phyloP scores from a whole-genome alignment of 2,113 vertebrate species.

The Cryptomyrus ogoouensis region DNA sequence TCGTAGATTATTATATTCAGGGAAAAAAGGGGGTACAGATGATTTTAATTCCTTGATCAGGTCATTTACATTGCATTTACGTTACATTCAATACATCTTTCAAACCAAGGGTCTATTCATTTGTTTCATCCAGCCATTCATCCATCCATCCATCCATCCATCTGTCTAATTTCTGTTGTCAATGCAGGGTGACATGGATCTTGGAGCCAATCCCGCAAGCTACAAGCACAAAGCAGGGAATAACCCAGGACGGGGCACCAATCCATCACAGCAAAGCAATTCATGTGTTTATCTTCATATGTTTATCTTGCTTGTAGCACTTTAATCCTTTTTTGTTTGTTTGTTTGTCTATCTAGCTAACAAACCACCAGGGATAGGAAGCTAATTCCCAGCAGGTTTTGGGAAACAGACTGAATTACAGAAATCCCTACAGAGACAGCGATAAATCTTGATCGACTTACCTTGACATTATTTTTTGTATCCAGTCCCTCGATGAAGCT shows the following conservation, averaged over 20 bases:
- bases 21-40: not conserved
- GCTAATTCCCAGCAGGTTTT: not conserved
- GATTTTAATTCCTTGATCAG: not conserved
- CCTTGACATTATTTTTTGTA: conserved; percentile 93
- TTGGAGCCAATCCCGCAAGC: not conserved
- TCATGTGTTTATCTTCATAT: not conserved
- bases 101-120: not conserved
- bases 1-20: not conserved
- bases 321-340: not conserved
- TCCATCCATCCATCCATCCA: not conserved
- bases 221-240: not conserved
- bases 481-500: conserved; percentile 87
- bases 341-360: not conserved
- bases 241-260: not conserved
- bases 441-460: conserved; percentile 42
- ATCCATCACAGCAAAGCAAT: not conserved
- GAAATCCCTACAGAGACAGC: not conserved
- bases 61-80: not conserved
- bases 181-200: not conserved
- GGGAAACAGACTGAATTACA: not conserved
- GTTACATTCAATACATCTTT: not conserved
- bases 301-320: not conserved
- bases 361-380: not conserved
- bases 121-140: not conserved
- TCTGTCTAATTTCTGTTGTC: not conserved